Conservation (phyloP, 2,888 invertebrate species). For the Chironomus riparius region DNA sequence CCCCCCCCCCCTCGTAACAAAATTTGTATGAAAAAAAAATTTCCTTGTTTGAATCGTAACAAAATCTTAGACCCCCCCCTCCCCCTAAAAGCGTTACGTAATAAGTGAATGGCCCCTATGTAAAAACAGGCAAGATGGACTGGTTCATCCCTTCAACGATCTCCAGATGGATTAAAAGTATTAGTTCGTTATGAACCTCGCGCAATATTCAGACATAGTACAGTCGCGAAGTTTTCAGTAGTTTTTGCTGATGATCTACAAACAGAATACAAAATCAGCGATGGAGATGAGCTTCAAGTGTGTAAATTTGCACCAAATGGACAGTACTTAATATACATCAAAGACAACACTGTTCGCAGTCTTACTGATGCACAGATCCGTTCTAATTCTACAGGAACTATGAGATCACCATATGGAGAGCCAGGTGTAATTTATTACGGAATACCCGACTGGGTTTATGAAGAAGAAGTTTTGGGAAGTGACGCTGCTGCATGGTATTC, state of each 20-base stretch:
- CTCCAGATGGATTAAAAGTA: slow-evolving; percentile 37
- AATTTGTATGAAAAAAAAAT: too few species aligned
- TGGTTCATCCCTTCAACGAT: slow-evolving; percentile 36
- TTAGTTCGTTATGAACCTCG: slow-evolving; percentile 37
- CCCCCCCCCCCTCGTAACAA: too few species aligned
- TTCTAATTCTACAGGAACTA: too few species aligned
- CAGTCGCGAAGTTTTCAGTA: slow-evolving; percentile 52
- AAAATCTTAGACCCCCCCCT: too few species aligned
- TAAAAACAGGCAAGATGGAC: slow-evolving; percentile 32
- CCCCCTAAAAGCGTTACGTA: too few species aligned
- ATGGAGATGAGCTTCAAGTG: slow-evolving; percentile 50
- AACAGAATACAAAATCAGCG: slow-evolving; percentile 45
- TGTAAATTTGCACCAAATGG: slow-evolving; percentile 51
- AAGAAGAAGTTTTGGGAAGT: slow-evolving; percentile 70
- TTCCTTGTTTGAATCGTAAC: too few species aligned
- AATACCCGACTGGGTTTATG: slow-evolving; percentile 87
- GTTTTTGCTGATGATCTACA: slow-evolving; percentile 49
- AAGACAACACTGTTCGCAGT: slow-evolving; percentile 58
- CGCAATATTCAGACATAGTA: slow-evolving; percentile 53
- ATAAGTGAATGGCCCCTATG: too few species aligned
- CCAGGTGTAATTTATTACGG: slow-evolving; percentile 67
- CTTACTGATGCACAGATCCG: too few species aligned
- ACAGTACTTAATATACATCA: slow-evolving; percentile 52
- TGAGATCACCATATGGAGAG: slow-evolving; percentile 52
- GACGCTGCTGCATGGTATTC: slow-evolving; percentile 75